Percentiles rank a stretch among this genome's conserved stretches.
phyloP scores from a whole-genome alignment of 2,888 invertebrate genomes.

The Phoenoteleia sp. region DNA sequence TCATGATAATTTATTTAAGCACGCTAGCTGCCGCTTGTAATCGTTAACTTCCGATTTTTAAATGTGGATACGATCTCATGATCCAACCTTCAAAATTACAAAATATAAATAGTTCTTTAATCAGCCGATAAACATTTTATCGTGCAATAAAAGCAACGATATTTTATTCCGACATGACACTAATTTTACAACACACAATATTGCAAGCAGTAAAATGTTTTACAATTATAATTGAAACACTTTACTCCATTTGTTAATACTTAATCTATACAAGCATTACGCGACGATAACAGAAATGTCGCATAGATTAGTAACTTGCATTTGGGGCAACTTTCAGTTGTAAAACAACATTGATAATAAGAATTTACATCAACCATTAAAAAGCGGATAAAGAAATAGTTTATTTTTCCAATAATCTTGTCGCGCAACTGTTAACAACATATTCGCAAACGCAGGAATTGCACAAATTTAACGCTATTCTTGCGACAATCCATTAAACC shows the following conservation, averaged over 20 bases:
- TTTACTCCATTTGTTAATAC: too few species aligned
- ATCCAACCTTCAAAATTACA: not conserved
- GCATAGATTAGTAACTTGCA: not conserved
- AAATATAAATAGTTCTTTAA: not conserved
- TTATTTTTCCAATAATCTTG: not conserved
- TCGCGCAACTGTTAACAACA: not conserved
- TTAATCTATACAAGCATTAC: not conserved
- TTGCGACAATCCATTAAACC: not conserved
- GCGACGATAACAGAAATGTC: not conserved
- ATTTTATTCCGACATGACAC: too few species aligned
- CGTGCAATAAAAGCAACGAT: too few species aligned
- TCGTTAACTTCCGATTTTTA: not conserved
- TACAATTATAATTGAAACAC: too few species aligned
- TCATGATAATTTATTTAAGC: slow-evolving; percentile 14
- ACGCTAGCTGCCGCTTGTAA: not conserved
- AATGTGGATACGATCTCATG: not conserved
- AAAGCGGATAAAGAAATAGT: not conserved
- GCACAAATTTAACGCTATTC: not conserved
- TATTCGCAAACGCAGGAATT: not conserved
- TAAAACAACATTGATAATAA: slow-evolving; percentile 32
- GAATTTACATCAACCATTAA: not conserved
- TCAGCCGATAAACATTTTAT: not conserved
- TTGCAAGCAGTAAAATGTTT: too few species aligned
- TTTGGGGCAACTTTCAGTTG: not conserved
- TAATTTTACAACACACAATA: too few species aligned